phyloP scores from a whole-genome alignment of 2,797 vertebrate species.

The Pseudocheirus occidentalis region DNA sequence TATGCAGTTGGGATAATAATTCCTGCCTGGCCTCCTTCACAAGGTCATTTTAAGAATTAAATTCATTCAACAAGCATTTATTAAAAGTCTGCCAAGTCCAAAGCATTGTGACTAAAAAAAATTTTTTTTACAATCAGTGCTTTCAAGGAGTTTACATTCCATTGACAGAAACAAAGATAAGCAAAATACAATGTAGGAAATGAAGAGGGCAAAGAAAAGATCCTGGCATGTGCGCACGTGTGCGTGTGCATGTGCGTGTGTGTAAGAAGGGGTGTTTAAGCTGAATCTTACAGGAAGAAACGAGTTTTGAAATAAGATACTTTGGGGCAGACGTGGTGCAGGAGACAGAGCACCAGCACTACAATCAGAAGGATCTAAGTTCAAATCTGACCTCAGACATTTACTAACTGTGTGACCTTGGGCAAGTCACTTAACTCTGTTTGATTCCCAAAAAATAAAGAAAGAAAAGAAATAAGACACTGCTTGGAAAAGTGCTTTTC shows the following conservation, averaged over 20 bases:
- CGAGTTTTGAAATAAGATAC: neutral
- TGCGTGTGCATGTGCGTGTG: no score
- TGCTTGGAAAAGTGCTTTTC: neutral
- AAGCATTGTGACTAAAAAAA: neutral
- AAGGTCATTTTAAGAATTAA: neutral
- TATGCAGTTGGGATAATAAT: neutral
- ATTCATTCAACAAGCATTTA: no score
- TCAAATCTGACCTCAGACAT: neutral
- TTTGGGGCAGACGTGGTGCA: neutral
- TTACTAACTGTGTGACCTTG: neutral
- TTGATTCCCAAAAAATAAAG: neutral
- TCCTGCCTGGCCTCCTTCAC: neutral
- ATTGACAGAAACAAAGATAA: neutral
- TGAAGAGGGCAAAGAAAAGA: neutral
- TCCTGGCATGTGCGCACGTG: neutral
- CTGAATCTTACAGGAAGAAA: neutral
- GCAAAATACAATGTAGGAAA: neutral
- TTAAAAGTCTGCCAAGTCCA: neutral
- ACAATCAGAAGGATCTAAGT: neutral
- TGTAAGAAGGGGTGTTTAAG: neutral
- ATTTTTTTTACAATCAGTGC: rapidly evolving
- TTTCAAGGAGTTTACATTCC: neutral
- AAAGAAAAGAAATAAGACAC: neutral
- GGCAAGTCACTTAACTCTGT: neutral
- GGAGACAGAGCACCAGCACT: neutral